A percentile compares a stretch with the other conserved stretches of the same genome.
Evolutionary conservation across 1,140 invertebrate genomes (phyloP).

Genomic region (Drosophila neocordata): DNA sequence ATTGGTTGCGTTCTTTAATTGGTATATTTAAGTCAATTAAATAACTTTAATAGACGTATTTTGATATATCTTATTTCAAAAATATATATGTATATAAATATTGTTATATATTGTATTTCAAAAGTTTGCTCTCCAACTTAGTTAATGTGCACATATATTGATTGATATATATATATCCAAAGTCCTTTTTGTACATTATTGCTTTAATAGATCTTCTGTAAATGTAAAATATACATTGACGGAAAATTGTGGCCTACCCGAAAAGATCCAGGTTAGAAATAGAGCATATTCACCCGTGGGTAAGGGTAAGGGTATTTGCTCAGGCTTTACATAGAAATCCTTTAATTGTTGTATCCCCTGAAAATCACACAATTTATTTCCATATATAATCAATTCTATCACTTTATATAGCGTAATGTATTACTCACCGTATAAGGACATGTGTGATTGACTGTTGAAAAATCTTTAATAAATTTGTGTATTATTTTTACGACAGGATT

Average conservation of each 20-base stretch:
- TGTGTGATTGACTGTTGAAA: conserved; percentile 32
- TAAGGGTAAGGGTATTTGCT: not conserved
- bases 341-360: no score
- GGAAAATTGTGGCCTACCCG: not conserved
- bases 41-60: no score
- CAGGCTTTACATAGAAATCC: not conserved
- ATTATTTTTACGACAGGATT: conserved; percentile 16
- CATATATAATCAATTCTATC: no score
- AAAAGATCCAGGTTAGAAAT: conserved; percentile 7
- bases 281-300: conserved; percentile 15
- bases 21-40: no score
- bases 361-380: not conserved
- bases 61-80: no score
- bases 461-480: conserved; percentile 4
- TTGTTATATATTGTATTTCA: no score
- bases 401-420: not conserved
- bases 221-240: conserved; percentile 19
- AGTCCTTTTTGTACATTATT: no score
- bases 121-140: no score
- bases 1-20: no score
- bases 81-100: no score
- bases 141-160: no score
- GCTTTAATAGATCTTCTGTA: not conserved
- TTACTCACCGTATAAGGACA: conserved; percentile 30
- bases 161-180: no score